Conservation (phyloP, 2,888 invertebrate species). For the Phytoseiulus persimilis region DNA sequence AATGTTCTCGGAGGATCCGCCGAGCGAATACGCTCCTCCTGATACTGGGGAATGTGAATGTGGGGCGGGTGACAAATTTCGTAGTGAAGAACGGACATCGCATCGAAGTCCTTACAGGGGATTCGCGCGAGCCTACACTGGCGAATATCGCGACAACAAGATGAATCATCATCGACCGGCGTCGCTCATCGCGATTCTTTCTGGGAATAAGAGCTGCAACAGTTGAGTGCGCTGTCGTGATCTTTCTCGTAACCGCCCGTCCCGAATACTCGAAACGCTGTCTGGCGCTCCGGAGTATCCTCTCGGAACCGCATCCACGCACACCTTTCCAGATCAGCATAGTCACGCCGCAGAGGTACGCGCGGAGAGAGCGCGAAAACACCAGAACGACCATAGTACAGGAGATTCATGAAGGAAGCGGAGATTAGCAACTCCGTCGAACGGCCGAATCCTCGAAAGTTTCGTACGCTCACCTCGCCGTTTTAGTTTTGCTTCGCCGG, state of each 20-base stretch:
- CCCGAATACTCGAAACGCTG: background rate
- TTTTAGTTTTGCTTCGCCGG: too few species aligned
- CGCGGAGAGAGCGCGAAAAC: too few species aligned
- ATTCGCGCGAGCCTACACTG: background rate
- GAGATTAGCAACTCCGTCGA: too few species aligned
- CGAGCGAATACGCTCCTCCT: background rate
- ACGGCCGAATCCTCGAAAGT: too few species aligned
- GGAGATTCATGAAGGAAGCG: too few species aligned
- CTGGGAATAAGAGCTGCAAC: background rate
- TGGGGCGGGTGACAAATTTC: background rate
- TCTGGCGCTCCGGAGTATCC: background rate
- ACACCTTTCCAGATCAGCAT: too few species aligned
- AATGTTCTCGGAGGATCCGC: background rate
- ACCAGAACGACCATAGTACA: too few species aligned
- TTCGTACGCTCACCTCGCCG: too few species aligned
- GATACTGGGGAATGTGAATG: background rate
- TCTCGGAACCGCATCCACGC: background rate
- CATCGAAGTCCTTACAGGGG: background rate
- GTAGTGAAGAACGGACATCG: background rate
- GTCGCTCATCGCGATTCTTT: background rate
- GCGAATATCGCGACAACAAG: background rate
- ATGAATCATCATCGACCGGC: background rate
- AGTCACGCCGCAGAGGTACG: too few species aligned
- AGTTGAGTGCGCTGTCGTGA: background rate
- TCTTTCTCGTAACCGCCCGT: background rate